These are phyloP conservation scores for Dryomyza anilis DNA, from an alignment of 2,888 invertebrate species.

Conservation along the genomic window DNA sequence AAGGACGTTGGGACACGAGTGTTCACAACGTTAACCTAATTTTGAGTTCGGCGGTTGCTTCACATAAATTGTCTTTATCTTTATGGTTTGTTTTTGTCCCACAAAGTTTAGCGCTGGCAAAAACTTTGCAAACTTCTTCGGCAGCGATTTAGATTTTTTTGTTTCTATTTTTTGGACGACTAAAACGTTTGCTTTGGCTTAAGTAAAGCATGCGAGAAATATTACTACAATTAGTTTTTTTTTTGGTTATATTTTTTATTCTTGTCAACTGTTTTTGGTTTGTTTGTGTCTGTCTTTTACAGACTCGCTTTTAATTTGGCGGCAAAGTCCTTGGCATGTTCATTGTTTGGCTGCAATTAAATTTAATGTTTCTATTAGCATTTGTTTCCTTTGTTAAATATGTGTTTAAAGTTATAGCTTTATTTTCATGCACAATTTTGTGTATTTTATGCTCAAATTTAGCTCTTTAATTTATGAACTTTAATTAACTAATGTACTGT, in stretches of 20 bases:
- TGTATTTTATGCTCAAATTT: too few species aligned
- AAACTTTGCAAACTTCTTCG: too few species aligned
- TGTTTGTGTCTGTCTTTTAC: background rate
- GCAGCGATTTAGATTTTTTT: background rate
- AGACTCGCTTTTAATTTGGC: background rate
- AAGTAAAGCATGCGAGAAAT: conserved; percentile 10
- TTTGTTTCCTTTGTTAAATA: too few species aligned
- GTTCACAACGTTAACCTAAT: conserved; percentile 53
- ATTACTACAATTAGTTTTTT: conserved; percentile 6
- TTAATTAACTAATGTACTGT: too few species aligned
- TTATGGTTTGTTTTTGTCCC: conserved; percentile 21
- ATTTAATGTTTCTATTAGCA: conserved; percentile 3
- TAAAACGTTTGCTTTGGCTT: background rate
- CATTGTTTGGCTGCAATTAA: background rate
- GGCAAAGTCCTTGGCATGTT: background rate
- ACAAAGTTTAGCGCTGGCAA: background rate
- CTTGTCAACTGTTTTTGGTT: background rate
- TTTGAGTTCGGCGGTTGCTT: conserved; percentile 44
- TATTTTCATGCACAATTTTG: too few species aligned
- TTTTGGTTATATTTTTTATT: background rate
- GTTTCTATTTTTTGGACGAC: background rate
- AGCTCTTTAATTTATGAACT: too few species aligned
- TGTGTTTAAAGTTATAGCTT: too few species aligned
- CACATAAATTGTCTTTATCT: conserved; percentile 36
- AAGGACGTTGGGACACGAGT: background rate